These are phyloP conservation scores for Ophioninae sp. DNA, from an alignment of 2,888 invertebrate genomes.

Conservation along the genomic window DNA sequence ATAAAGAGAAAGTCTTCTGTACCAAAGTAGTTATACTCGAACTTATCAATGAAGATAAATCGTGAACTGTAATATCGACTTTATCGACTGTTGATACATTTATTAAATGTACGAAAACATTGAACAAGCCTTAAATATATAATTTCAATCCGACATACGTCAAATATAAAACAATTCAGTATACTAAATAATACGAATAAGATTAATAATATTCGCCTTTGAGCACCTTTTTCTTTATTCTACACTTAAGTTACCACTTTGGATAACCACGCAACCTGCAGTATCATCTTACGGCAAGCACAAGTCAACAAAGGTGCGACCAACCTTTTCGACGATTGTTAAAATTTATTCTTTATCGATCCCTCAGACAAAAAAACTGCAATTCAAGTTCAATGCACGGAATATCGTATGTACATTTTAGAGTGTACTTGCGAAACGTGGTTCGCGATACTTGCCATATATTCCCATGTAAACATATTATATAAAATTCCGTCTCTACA, in stretches of 20 bases:
- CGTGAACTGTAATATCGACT: not conserved
- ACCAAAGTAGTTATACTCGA: not conserved
- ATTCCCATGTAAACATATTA: not conserved
- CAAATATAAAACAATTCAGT: not conserved
- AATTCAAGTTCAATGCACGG: too few species aligned
- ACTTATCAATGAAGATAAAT: not conserved
- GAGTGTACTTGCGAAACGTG: too few species aligned
- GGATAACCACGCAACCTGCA: not conserved
- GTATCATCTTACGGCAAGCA: not conserved
- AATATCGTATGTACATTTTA: too few species aligned
- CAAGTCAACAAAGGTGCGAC: not conserved
- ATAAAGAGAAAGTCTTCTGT: not conserved
- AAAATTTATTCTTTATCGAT: not conserved
- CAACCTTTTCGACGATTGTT: not conserved
- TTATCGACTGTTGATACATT: slow-evolving; percentile 32
- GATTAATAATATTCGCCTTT: not conserved
- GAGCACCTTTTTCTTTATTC: not conserved
- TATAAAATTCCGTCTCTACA: not conserved
- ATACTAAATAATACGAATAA: not conserved
- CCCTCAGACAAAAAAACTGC: not conserved
- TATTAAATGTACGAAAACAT: not conserved
- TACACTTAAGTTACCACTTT: not conserved
- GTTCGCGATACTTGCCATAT: not conserved
- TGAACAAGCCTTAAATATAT: not conserved
- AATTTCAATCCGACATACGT: not conserved